phyloP scores from a whole-genome alignment of 2,113 vertebrate species.

The Fregata magnificens region DNA sequence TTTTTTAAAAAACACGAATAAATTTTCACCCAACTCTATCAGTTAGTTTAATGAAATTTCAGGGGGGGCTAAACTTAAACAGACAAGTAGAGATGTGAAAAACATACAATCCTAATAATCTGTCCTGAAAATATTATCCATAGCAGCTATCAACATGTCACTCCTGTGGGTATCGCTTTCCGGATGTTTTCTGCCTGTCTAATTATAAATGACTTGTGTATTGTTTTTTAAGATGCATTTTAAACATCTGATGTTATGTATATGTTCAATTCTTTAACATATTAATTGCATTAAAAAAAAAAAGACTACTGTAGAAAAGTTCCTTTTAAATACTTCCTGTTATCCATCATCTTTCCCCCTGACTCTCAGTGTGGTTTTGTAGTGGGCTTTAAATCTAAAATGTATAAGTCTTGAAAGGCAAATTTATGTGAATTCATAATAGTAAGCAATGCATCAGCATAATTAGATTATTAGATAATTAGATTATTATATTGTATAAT shows the following conservation, averaged over 20 bases:
- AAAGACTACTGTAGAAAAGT: not conserved
- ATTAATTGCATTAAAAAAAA: not conserved
- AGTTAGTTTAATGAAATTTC: not conserved
- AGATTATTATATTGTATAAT: no score
- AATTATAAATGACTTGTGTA: not conserved
- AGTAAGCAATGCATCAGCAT: not conserved
- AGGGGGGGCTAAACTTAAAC: not conserved
- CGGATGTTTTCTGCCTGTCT: not conserved
- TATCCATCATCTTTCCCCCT: not conserved
- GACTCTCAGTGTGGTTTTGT: not conserved
- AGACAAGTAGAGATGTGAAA: not conserved
- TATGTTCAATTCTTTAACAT: not conserved
- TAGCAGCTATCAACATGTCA: not conserved
- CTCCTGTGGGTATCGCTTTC: not conserved
- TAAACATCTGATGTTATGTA: not conserved
- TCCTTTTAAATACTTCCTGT: not conserved
- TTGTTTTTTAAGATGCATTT: not conserved
- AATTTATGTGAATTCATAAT: constrained; percentile 46
- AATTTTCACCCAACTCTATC: not conserved
- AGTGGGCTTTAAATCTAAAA: not conserved
- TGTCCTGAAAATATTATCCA: not conserved
- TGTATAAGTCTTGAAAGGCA: not conserved
- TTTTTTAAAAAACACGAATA: not conserved
- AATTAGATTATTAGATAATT: no score
- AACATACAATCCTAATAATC: not conserved